phyloP scores from a whole-genome alignment of 2,797 vertebrate genomes.

The Syngnathus acus region DNA sequence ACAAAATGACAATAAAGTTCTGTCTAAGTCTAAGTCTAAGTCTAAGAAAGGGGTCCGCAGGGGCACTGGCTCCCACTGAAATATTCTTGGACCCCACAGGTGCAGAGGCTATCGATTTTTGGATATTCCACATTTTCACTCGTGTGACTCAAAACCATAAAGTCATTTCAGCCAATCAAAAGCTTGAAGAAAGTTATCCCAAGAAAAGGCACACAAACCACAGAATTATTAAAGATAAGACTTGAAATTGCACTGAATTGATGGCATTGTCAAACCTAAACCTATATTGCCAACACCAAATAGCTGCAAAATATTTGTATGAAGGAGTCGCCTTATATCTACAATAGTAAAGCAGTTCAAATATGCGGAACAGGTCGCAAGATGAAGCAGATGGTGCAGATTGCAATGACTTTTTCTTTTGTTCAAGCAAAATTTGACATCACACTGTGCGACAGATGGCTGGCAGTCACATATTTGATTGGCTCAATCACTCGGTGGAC shows the following conservation, averaged over 20 bases:
- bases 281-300: neutral
- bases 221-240: neutral
- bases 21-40: too few relatives aligned
- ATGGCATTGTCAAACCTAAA: too few relatives aligned
- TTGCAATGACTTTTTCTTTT: constrained; percentile 12
- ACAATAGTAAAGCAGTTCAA: neutral
- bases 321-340: neutral
- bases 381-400: neutral
- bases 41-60: too few relatives aligned
- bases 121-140: too few relatives aligned
- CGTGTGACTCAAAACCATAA: too few relatives aligned
- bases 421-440: neutral
- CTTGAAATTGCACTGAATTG: neutral
- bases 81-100: too few relatives aligned
- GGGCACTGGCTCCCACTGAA: too few relatives aligned
- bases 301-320: neutral
- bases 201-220: neutral
- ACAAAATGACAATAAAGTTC: too few relatives aligned
- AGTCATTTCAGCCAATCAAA: neutral
- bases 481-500: constrained; percentile 1
- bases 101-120: too few relatives aligned
- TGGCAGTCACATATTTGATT: neutral
- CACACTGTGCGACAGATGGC: constrained; percentile 5
- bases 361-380: neutral
- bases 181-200: neutral